Evolutionary conservation across 92 coral and sea anemone species (phyloP).

Genomic region (Parazoanthus darwini): DNA sequence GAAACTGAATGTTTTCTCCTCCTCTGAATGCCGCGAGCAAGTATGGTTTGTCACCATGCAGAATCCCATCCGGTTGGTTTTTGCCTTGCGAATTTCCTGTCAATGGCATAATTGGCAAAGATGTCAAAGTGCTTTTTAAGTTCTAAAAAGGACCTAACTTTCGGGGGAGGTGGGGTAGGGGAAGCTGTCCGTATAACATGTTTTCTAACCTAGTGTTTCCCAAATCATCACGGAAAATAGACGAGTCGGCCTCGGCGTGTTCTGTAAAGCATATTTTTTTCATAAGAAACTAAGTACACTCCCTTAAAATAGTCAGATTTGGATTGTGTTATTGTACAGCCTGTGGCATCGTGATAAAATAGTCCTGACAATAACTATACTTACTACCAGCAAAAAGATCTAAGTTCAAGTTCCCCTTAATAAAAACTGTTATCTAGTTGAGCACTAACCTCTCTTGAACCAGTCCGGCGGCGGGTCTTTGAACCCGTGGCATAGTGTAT

Average conservation of each 20-base stretch:
- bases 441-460: conserved; percentile 71
- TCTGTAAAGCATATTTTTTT: no score
- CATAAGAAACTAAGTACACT: no score
- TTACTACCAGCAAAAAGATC: no score
- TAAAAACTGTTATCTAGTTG: neutral
- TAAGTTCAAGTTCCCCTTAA: neutral
- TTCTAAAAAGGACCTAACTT: no score
- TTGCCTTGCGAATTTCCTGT: conserved; percentile 95
- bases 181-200: fast-evolving
- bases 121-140: neutral
- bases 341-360: no score
- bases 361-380: no score
- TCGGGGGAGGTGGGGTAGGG: neutral
- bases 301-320: no score
- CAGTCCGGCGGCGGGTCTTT: conserved; percentile 85
- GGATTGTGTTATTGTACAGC: no score
- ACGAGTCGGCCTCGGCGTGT: no score
- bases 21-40: conserved; percentile 68
- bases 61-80: conserved; percentile 88
- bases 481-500: conserved; percentile 81
- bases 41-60: conserved; percentile 77
- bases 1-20: conserved; percentile 58
- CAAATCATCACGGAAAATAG: no score
- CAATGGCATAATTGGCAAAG: neutral
- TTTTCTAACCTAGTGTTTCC: no score